Base-by-base conservation (phyloP, 2,797 vertebrate species). In the Cyclopterus lumpus region DNA sequence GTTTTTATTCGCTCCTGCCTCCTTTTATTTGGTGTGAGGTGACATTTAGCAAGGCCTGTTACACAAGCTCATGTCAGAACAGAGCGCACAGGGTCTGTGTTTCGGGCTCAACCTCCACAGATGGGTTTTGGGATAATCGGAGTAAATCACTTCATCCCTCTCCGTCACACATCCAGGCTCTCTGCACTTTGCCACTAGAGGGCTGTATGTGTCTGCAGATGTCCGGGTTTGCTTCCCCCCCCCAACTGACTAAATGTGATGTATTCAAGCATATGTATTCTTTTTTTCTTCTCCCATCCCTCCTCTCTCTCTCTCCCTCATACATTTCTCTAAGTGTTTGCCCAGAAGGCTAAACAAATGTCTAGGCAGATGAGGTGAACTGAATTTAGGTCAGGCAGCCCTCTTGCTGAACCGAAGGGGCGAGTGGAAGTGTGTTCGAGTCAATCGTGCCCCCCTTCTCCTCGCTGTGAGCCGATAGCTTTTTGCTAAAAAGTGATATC, bases 311-410 rank as follows among this genome's bases (percentile, higher is more conserved):
- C 84, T 87, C 89, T 88, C 79, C 90, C 90, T 90, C 91, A 93
- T 93, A 93, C 92, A 93, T 93, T 93, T 95, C 93, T 94, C 89
- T 93, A 94, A 94, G 93, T 95, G 93, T 95, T 95, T 95, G 93
- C 94, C 94, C 94, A 93, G 93, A 93, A 95, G 94, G 93, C 94
- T 95, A 95, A 95, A 95, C 94, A 95, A 95, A 94, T 91, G 92
- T 95, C 94, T 95, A 92, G 93, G 93, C 93, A 94, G 93, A 95
- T 94, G 93, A 94, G 92, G 94, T 93, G 87, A 91, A 94, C 90
- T 86, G 91, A 94, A 95, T 95, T 92, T 94, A 93, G 94, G 94
- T 95, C 94, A 95, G 87, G 86, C 92, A 87, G 89, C 88, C 51
- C 73, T 93, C 80, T 89, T 80, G 88, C 89, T 93, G 90, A 91